Conservation (phyloP, 1,140 invertebrate species). For the Psilanteris sp. region DNA sequence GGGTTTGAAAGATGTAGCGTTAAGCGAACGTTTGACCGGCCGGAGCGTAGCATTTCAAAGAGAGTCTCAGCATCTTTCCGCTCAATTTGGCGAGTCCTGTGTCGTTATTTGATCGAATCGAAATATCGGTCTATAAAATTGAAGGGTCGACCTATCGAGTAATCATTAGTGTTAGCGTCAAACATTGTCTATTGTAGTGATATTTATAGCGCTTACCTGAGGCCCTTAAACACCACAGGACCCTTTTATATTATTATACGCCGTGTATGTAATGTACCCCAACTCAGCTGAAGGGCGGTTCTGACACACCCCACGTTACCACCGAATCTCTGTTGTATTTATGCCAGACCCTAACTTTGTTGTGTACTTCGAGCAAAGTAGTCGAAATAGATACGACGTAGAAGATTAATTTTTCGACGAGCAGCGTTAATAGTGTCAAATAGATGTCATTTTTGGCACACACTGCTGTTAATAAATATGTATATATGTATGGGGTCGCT, state of each 20-base stretch:
- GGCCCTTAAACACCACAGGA: conserved; percentile 35
- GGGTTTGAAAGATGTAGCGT: conserved; percentile 39
- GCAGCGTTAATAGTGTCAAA: conserved; percentile 51
- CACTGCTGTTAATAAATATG: conserved; percentile 48
- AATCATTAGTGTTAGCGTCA: conserved; percentile 60
- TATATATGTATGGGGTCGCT: no score
- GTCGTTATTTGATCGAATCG: conserved; percentile 47
- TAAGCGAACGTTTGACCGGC: conserved; percentile 44
- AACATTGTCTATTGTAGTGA: conserved; percentile 52
- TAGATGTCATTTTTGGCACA: conserved; percentile 42
- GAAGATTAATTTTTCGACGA: conserved; percentile 56
- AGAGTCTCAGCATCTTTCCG: conserved; percentile 46
- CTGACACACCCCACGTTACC: conserved; percentile 51
- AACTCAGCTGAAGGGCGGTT: conserved; percentile 37
- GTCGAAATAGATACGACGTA: conserved; percentile 29
- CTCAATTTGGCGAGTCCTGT: conserved; percentile 52
- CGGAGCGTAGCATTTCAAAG: conserved; percentile 49
- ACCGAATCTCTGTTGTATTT: conserved; percentile 48
- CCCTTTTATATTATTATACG: conserved; percentile 50
- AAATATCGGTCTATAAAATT: conserved; percentile 43
- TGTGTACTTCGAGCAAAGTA: conserved; percentile 41
- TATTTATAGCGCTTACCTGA: conserved; percentile 63
- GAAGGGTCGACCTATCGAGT: conserved; percentile 46
- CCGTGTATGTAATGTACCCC: conserved; percentile 51
- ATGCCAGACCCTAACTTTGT: conserved; percentile 32